phyloP scores from a whole-genome alignment of 2,113 vertebrate genomes.

The Zosterops japonicus region DNA sequence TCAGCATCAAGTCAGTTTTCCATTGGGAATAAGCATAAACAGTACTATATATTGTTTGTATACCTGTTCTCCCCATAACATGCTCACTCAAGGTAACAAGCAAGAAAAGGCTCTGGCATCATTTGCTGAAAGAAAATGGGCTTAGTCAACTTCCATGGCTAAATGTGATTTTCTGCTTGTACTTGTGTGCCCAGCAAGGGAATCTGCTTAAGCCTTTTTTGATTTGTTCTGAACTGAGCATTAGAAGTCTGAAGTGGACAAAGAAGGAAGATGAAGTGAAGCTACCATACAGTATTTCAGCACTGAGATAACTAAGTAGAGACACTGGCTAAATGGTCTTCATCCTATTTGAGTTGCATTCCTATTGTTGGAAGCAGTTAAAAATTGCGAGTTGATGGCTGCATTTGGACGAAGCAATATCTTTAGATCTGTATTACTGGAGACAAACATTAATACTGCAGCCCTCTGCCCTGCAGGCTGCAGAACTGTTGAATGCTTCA shows the following conservation, averaged over 20 bases:
- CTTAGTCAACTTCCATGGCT: background rate
- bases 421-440: slow-evolving; percentile 29
- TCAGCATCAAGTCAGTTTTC: background rate
- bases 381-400: slow-evolving; percentile 44
- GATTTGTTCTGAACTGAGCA: background rate
- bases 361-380: slow-evolving; percentile 45
- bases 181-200: background rate
- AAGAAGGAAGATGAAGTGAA: background rate
- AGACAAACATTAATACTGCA: background rate
- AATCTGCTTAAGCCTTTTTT: background rate
- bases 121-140: background rate
- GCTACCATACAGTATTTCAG: background rate
- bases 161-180: background rate
- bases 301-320: background rate
- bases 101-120: background rate
- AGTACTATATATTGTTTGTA: slow-evolving; percentile 4
- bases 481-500: background rate
- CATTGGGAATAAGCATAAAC: background rate
- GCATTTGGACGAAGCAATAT: background rate
- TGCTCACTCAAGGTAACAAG: background rate
- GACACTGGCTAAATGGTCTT: background rate
- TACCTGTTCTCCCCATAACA: background rate
- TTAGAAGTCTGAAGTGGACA: background rate
- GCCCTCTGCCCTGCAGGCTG: background rate
- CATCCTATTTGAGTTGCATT: background rate